These are phyloP conservation scores for Ochropacha duplaris DNA, from an alignment of 2,888 invertebrate species.

Conservation along the genomic window DNA sequence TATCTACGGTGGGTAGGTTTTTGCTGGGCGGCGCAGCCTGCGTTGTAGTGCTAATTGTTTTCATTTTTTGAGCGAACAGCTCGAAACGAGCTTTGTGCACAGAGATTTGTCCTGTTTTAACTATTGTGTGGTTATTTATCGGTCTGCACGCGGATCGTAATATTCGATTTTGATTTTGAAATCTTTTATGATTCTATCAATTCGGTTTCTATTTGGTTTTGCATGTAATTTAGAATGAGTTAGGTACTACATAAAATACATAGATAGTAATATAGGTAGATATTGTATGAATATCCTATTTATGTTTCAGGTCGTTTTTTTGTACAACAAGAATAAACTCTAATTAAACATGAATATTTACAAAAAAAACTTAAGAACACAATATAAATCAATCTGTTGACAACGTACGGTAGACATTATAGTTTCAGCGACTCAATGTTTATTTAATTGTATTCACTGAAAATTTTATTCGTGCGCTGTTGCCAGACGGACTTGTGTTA, in stretches of 20 bases:
- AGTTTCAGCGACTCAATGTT: constrained; percentile 21
- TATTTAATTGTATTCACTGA: constrained; percentile 46
- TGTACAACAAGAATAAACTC: neutral
- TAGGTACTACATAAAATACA: too few relatives aligned
- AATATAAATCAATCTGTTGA: constrained; percentile 14
- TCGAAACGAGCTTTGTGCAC: constrained; percentile 37
- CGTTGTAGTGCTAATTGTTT: constrained; percentile 58
- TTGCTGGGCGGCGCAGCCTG: constrained; percentile 39
- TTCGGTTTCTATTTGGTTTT: constrained; percentile 1
- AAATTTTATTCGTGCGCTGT: constrained; percentile 42
- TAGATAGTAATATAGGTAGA: too few relatives aligned
- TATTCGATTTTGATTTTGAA: constrained; percentile 37
- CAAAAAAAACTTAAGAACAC: too few relatives aligned
- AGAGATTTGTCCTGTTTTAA: constrained; percentile 42
- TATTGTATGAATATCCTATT: too few relatives aligned
- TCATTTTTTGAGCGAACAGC: constrained; percentile 46
- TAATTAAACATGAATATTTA: too few relatives aligned
- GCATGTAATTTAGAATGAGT: neutral
- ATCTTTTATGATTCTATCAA: constrained; percentile 11
- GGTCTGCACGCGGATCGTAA: constrained; percentile 27
- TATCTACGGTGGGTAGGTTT: constrained; percentile 54
- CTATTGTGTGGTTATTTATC: constrained; percentile 44
- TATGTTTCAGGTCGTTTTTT: neutral
- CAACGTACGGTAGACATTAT: neutral
- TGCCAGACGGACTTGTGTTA: constrained; percentile 55